phyloP scores from a whole-genome alignment of 2,888 invertebrate genomes.

The Meandrusa payeni region DNA sequence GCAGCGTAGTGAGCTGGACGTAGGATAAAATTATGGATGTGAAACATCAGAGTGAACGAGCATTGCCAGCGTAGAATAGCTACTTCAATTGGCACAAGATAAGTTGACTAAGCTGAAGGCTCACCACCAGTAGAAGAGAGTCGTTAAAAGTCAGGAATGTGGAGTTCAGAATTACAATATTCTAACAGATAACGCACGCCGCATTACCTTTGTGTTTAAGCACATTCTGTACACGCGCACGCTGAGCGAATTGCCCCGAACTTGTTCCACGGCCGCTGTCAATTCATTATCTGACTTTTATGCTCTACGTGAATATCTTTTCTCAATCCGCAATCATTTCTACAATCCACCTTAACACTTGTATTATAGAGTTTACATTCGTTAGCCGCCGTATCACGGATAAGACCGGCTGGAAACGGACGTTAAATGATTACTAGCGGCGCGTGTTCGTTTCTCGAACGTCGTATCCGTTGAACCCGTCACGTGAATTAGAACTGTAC shows the following conservation, averaged over 20 bases:
- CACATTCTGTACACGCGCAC: conserved; percentile 43
- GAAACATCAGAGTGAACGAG: too few species aligned
- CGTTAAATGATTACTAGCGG: conserved; percentile 76
- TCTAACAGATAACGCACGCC: too few species aligned
- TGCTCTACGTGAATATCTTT: conserved; percentile 62
- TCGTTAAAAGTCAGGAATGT: too few species aligned
- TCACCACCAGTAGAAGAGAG: too few species aligned
- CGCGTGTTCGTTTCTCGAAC: conserved; percentile 56
- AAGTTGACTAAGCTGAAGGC: too few species aligned
- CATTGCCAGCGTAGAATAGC: too few species aligned
- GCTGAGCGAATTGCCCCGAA: conserved; percentile 59
- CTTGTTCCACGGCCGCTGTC: conserved; percentile 65
- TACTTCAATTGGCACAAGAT: too few species aligned
- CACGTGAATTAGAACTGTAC: conserved; percentile 52
- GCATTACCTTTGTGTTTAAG: too few species aligned
- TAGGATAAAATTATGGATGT: too few species aligned
- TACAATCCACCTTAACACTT: conserved; percentile 31
- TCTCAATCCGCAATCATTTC: conserved; percentile 13
- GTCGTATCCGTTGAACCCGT: conserved; percentile 49
- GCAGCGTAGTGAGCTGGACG: too few species aligned
- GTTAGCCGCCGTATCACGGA: conserved; percentile 35
- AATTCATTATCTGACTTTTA: conserved; percentile 75
- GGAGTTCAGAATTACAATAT: too few species aligned
- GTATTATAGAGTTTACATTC: conserved; percentile 38
- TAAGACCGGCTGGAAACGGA: conserved; percentile 69